phyloP scores from a whole-genome alignment of 2,888 invertebrate genomes.

The Sphaerophoria taeniata region DNA sequence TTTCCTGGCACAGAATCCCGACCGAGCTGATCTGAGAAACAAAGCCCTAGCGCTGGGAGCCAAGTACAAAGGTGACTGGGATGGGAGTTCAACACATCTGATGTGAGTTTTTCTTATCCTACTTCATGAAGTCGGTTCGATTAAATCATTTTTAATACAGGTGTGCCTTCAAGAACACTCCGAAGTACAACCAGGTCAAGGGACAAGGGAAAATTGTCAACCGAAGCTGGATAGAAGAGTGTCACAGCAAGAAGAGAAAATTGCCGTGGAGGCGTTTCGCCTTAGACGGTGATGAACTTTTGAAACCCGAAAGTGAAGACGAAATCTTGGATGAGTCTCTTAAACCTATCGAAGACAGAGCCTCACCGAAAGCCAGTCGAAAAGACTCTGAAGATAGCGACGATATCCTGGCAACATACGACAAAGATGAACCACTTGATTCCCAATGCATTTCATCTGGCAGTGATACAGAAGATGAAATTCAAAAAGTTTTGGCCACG shows the following conservation, averaged over 20 bases:
- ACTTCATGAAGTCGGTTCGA: neutral
- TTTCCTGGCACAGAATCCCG: conserved; percentile 88
- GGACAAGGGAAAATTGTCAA: conserved; percentile 86
- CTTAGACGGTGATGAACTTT: conserved; percentile 77
- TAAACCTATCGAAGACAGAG: conserved; percentile 61
- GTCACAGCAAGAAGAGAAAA: conserved; percentile 85
- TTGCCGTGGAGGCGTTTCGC: conserved; percentile 82
- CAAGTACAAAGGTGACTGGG: conserved; percentile 90
- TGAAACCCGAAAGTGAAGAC: conserved; percentile 80
- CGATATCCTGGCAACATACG: conserved; percentile 35
- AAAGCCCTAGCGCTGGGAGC: conserved; percentile 91
- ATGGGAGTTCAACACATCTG: conserved; percentile 90
- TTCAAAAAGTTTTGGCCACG: conserved; percentile 76
- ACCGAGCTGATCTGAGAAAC: conserved; percentile 87
- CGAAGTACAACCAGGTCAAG: conserved; percentile 90
- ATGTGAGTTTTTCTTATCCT: conserved; percentile 85
- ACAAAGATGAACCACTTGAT: neutral
- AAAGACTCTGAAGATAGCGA: conserved; percentile 27
- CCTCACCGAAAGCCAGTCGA: neutral
- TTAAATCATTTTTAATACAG: conserved; percentile 83
- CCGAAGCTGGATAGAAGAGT: conserved; percentile 90
- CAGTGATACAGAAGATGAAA: conserved; percentile 81
- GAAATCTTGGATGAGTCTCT: conserved; percentile 79
- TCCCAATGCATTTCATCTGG: conserved; percentile 75
- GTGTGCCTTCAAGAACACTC: conserved; percentile 95